A percentile compares a stretch with the other conserved stretches of the same genome.
These are phyloP conservation scores for Corapipo altera DNA, from an alignment of 2,113 vertebrate species.

Conservation along the genomic window DNA sequence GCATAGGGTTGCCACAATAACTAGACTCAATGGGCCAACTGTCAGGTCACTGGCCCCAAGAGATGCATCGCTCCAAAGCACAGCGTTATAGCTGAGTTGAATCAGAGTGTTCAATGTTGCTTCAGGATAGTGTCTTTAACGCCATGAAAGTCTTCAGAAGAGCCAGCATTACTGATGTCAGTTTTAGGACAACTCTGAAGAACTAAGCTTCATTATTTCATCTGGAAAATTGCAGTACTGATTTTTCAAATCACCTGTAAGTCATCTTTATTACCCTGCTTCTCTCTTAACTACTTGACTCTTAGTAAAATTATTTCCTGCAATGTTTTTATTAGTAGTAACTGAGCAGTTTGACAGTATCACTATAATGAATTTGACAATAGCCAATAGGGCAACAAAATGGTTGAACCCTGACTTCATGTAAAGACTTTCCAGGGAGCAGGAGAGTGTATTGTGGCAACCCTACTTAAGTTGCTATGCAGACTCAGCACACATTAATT, in stretches of 20 bases:
- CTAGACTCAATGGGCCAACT: not conserved
- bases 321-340: conserved; percentile 20
- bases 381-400: not conserved
- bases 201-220: not conserved
- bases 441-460: conserved; percentile 87
- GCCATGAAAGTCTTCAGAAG: not conserved
- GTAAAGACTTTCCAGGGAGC: not conserved
- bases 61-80: not conserved
- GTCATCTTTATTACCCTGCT: not conserved
- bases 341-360: conserved; percentile 4
- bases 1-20: conserved; percentile 98
- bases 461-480: conserved; percentile 87
- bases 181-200: not conserved
- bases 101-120: not conserved
- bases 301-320: conserved; percentile 52
- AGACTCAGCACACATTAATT: conserved; percentile 93
- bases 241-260: conserved; percentile 1
- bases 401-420: not conserved
- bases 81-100: not conserved
- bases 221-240: not conserved
- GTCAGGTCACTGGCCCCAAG: conserved; percentile 2
- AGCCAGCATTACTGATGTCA: not conserved
- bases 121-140: not conserved
- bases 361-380: not conserved
- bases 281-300: not conserved